Evolutionary conservation across 2,888 invertebrate genomes (phyloP), one percentile per base, ranked within the genome.

Genomic region (Drosophila falleni): DNA sequence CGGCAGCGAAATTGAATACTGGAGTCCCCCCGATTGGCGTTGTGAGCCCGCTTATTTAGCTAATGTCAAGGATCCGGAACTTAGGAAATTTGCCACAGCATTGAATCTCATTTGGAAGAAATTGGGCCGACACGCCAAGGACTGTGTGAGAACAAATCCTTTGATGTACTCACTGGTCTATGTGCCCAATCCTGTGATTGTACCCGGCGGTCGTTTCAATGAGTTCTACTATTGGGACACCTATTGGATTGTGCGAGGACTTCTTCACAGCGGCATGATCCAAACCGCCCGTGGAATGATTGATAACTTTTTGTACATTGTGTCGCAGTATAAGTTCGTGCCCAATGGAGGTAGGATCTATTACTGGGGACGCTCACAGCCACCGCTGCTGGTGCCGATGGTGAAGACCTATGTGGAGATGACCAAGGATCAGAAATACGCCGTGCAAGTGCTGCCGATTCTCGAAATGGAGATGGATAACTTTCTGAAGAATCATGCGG

Each of bases 211-310:
- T 5, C 93, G 98, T 74, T 97, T 97, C 88, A 94, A 95, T n/a
- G 97, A 97, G 92, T 96, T 96, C 90, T 98, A 98, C 93, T 98
- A 98, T 91, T 98, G 98, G 98, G 98, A 98, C 91, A 97, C 97
- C 0, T 98, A 97, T 91, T 98, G 98, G 98, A 97, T 97, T 56
- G 94, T 98, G 74, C 95, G 96, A 80, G 98, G 98, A 0, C 94
- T 98, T 0, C 93, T 98, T 5, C 93, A 96, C 19, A 97, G 96
- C 0, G 97, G 97, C 91, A 98, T 98, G 98, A 92, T 94, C 60
- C 84, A 92, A 2, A 98, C 98, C 0, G 97, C 95, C 0, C 94
- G 93, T 80, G 96, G 96, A 15, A 98, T 98, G 96, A 94, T 98
- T 65, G 94, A 95, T 82, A 98, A 98, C 93, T 97, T 98, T 89